phyloP scores from a whole-genome alignment of 2,888 invertebrate species.

The Lepidonotus clava region DNA sequence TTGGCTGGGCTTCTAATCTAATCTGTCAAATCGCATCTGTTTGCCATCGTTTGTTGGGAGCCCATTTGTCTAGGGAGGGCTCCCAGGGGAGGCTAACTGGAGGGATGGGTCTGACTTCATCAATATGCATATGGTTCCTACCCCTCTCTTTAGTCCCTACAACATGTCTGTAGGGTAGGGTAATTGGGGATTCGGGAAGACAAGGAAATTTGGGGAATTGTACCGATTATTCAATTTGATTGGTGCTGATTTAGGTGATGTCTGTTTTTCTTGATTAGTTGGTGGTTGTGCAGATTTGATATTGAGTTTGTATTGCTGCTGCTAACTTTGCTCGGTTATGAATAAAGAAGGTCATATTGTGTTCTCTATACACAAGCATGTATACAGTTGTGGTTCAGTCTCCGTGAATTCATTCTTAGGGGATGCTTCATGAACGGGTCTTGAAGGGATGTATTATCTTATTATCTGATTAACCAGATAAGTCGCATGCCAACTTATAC shows the following conservation, averaged over 20 bases:
- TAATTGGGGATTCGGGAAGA: neutral
- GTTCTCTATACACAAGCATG: too few relatives aligned
- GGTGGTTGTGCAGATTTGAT: too few relatives aligned
- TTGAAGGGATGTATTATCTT: too few relatives aligned
- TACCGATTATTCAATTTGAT: neutral
- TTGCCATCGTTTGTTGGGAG: neutral
- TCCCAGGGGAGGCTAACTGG: neutral
- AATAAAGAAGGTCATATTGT: too few relatives aligned
- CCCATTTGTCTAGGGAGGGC: neutral
- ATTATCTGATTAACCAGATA: too few relatives aligned
- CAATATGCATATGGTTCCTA: neutral
- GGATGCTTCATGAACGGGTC: too few relatives aligned
- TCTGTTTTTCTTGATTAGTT: too few relatives aligned
- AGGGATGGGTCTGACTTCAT: neutral
- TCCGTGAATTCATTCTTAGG: too few relatives aligned
- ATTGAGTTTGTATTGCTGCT: too few relatives aligned
- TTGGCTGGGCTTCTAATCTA: neutral
- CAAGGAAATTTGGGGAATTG: neutral
- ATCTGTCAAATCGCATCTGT: neutral
- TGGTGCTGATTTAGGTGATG: neutral
- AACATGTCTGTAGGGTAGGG: neutral
- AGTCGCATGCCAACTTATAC: too few relatives aligned
- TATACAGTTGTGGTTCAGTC: too few relatives aligned
- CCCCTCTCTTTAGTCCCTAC: neutral
- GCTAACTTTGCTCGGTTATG: too few relatives aligned